phyloP scores from a whole-genome alignment of 2,113 vertebrate species.

The Potamarius usumacintae region DNA sequence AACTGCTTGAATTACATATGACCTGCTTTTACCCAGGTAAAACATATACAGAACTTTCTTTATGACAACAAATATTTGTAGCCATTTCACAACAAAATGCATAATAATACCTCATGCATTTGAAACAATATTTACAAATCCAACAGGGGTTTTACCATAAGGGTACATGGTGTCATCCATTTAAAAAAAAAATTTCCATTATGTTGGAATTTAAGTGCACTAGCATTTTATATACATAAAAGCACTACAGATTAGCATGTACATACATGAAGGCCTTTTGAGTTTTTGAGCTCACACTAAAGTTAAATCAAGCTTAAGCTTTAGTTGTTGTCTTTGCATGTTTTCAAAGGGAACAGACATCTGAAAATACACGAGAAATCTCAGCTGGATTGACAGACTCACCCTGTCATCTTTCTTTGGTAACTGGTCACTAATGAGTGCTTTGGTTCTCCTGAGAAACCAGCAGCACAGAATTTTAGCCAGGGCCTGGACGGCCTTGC shows the following conservation, averaged over 20 bases:
- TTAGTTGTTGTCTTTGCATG: neutral
- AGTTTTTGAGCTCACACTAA: neutral
- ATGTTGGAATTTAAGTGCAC: too few relatives aligned
- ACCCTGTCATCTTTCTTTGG: conserved; percentile 94
- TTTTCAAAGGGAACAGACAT: neutral
- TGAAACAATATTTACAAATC: neutral
- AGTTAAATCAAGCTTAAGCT: neutral
- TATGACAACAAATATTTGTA: neutral
- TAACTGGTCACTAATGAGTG: conserved; percentile 83
- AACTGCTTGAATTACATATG: too few relatives aligned
- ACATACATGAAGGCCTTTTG: neutral
- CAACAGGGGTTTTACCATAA: neutral
- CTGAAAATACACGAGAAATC: neutral
- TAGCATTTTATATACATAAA: neutral
- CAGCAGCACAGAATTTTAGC: conserved; percentile 78
- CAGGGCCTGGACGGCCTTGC: conserved; percentile 80
- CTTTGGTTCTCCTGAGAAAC: conserved; percentile 91
- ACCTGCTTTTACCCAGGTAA: neutral
- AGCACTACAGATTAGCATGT: too few relatives aligned
- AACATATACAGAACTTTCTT: neutral
- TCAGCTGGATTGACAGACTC: conserved; percentile 51
- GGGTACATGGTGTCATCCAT: neutral
- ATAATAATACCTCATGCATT: neutral
- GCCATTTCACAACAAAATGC: neutral
- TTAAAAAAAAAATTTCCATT: neutral